phyloP scores from a whole-genome alignment of 2,113 vertebrate genomes.

The Protomyctophum bolini region DNA sequence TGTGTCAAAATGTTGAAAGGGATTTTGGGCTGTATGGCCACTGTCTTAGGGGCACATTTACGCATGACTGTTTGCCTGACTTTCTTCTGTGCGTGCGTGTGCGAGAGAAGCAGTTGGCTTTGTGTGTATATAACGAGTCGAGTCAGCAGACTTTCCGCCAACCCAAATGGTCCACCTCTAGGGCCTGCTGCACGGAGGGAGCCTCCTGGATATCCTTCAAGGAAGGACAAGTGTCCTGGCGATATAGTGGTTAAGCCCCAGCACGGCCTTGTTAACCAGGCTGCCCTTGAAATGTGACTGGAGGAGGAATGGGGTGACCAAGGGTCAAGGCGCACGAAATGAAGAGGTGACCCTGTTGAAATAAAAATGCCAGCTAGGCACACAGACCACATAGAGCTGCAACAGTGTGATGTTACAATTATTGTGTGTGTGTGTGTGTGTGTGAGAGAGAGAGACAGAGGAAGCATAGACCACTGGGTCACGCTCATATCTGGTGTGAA shows the following conservation, averaged over 20 bases:
- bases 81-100: no score
- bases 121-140: slow-evolving; percentile 1
- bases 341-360: neutral
- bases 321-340: no score
- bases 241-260: neutral
- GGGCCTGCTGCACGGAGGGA: neutral
- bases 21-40: slow-evolving; percentile 71
- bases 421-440: neutral
- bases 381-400: slow-evolving; percentile 11
- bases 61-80: no score
- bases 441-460: neutral
- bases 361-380: slow-evolving; percentile 31
- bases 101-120: neutral
- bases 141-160: neutral
- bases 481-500: slow-evolving; percentile 38
- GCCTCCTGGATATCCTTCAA: neutral
- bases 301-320: neutral
- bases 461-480: slow-evolving; percentile 28
- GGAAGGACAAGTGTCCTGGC: neutral
- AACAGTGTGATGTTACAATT: slow-evolving; percentile 36
- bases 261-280: neutral
- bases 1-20: slow-evolving; percentile 73
- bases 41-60: slow-evolving; percentile 42
- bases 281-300: neutral
- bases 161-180: no score